Conservation (phyloP, 2,797 vertebrate species). For the Catamblyrhynchus diadema region DNA sequence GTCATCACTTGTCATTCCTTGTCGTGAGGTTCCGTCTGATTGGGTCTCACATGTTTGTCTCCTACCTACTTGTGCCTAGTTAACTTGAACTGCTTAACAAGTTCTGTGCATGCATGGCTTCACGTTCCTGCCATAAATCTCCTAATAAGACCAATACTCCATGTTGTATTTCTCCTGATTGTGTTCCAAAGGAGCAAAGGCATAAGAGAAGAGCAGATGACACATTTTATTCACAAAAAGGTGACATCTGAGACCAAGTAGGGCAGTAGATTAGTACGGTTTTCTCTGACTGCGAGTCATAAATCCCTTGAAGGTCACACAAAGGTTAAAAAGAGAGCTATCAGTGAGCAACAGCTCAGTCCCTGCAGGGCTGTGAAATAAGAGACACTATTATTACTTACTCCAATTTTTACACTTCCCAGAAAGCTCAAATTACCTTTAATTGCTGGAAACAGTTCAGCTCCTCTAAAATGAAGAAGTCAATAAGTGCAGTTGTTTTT, state of each 20-base stretch:
- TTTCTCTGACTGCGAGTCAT: not conserved
- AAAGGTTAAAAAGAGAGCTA: not conserved
- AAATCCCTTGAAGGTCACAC: not conserved
- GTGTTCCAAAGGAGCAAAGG: not conserved
- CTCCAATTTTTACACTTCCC: not conserved
- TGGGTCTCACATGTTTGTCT: accelerated
- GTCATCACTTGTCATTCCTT: not conserved
- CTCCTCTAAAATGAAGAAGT: not conserved
- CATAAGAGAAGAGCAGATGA: not conserved
- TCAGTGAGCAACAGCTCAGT: not conserved
- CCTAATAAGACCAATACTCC: not conserved
- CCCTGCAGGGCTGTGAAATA: not conserved
- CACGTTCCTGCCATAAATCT: not conserved
- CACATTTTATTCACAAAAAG: not conserved
- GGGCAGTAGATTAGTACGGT: not conserved
- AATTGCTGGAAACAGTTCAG: constrained; percentile 24
- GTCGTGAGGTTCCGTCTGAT: not conserved
- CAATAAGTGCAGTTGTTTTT: constrained; percentile 26
- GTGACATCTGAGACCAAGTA: not conserved
- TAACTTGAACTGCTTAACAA: not conserved
- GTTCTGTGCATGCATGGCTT: not conserved
- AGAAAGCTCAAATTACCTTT: constrained; percentile 27
- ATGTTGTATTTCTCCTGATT: not conserved
- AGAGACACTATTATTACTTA: not conserved
- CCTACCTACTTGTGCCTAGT: not conserved